These are phyloP conservation scores for Leucophenga varia DNA, from an alignment of 1,140 invertebrate genomes.

Conservation along the genomic window DNA sequence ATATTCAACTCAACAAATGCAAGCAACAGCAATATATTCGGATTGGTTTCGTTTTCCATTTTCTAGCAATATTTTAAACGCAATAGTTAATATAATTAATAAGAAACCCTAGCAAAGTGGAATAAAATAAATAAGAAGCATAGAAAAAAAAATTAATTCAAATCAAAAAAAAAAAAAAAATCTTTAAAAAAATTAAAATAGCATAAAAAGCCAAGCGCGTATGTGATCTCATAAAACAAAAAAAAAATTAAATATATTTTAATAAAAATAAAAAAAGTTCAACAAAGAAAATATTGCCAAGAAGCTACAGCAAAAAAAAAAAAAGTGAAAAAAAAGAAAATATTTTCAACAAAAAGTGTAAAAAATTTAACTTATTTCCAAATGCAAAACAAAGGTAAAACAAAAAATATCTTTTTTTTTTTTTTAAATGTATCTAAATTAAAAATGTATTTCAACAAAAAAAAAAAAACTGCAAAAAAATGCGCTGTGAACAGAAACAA, in stretches of 20 bases:
- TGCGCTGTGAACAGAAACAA: slow-evolving; percentile 16
- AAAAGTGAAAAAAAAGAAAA: slow-evolving; percentile 8
- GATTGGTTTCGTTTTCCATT: background rate
- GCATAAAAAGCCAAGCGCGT: background rate
- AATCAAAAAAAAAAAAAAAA: too few species aligned
- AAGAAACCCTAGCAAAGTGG: too few species aligned
- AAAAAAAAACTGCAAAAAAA: slow-evolving; percentile 6
- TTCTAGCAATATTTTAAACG: too few species aligned
- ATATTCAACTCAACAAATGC: too few species aligned
- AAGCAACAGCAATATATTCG: too few species aligned
- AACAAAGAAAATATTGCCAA: background rate
- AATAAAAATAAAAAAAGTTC: too few species aligned
- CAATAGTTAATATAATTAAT: too few species aligned
- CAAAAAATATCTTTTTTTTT: slow-evolving; percentile 1
- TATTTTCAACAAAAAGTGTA: slow-evolving; percentile 15
- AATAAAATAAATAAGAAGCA: too few species aligned
- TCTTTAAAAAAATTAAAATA: too few species aligned
- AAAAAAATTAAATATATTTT: background rate
- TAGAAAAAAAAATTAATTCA: too few species aligned
- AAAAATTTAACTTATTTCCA: background rate
- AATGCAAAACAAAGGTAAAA: background rate
- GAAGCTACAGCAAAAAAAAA: slow-evolving; percentile 12
- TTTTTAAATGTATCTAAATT: too few species aligned
- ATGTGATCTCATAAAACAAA: background rate
- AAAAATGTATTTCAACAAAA: slow-evolving; percentile 12